Percentiles rank a stretch among this genome's conserved stretches.
Evolutionary conservation across 2,888 invertebrate genomes (phyloP).

Genomic region (Dichetophora obliterata): DNA sequence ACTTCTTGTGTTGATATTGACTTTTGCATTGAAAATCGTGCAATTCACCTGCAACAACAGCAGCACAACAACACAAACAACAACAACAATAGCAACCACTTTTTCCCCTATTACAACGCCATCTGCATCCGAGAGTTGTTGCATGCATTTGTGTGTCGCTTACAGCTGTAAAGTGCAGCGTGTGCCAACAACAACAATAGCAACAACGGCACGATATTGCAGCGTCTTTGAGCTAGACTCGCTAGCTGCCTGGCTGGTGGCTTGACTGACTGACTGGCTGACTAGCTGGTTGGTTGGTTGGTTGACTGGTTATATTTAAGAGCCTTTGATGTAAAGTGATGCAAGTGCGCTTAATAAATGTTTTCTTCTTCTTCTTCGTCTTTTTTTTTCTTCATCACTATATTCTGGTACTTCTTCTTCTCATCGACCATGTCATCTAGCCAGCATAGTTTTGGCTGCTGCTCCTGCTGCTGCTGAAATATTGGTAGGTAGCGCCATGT

Average conservation of each 20-base stretch:
- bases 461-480: not conserved
- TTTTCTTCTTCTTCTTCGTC: slow-evolving; percentile 23
- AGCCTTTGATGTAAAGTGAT: slow-evolving; percentile 24
- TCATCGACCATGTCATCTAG: not conserved
- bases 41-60: slow-evolving; percentile 61
- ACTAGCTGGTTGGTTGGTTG: not conserved
- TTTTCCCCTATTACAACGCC: not conserved
- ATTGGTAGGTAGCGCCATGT: no score
- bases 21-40: slow-evolving; percentile 68
- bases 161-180: slow-evolving; percentile 35
- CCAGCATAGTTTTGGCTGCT: not conserved
- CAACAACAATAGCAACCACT: slow-evolving; percentile 26
- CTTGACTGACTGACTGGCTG: not conserved
- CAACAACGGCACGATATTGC: slow-evolving; percentile 9
- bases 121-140: slow-evolving; percentile 24
- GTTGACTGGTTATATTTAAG: slow-evolving; percentile 1
- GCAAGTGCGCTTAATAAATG: slow-evolving; percentile 36
- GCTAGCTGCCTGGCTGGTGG: not conserved
- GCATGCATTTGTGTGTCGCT: slow-evolving; percentile 29
- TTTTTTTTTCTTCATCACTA: no score
- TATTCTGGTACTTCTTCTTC: not conserved
- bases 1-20: slow-evolving; percentile 62
- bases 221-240: not conserved
- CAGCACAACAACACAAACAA: slow-evolving; percentile 44
- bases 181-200: slow-evolving; percentile 41